Percentiles rank a stretch among this genome's conserved stretches.
Evolutionary conservation across 1,140 invertebrate species (phyloP).

Genomic region (Bombus haemorrhoidalis): DNA sequence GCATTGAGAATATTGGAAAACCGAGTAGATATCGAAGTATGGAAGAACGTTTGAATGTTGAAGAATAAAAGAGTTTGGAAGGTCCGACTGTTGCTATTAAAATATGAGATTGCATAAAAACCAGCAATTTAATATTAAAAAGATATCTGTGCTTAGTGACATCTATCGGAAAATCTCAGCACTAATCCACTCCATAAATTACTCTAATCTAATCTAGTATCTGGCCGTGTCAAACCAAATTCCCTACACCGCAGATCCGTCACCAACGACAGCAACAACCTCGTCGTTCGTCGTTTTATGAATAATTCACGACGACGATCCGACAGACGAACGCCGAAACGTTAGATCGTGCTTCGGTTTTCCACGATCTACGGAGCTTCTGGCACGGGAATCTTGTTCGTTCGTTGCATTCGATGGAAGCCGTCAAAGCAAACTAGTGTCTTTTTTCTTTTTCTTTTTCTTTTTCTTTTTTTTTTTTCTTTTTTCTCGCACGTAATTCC

Average conservation of each 20-base stretch:
- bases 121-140: too few species aligned
- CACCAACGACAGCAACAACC: neutral
- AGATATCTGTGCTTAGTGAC: too few species aligned
- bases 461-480: neutral
- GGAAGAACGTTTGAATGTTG: too few species aligned
- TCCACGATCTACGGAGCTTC: neutral
- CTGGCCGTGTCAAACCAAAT: neutral
- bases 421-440: too few species aligned
- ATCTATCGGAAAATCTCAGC: neutral
- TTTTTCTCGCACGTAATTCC: neutral
- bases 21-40: too few species aligned
- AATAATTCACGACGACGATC: constrained; percentile 13
- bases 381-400: neutral
- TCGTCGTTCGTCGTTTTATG: neutral
- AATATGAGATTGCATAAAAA: too few species aligned
- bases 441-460: neutral
- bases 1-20: too few species aligned
- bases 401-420: neutral
- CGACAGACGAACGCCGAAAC: constrained; percentile 3
- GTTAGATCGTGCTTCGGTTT: neutral
- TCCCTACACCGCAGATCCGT: neutral
- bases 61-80: too few species aligned
- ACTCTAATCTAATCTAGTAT: neutral
- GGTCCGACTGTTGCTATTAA: too few species aligned
- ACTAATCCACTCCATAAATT: neutral